Percentiles rank a stretch among this genome's conserved stretches.
Evolutionary conservation across 2,113 vertebrate species (phyloP).

Genomic region (Bambusicola thoracicus): DNA sequence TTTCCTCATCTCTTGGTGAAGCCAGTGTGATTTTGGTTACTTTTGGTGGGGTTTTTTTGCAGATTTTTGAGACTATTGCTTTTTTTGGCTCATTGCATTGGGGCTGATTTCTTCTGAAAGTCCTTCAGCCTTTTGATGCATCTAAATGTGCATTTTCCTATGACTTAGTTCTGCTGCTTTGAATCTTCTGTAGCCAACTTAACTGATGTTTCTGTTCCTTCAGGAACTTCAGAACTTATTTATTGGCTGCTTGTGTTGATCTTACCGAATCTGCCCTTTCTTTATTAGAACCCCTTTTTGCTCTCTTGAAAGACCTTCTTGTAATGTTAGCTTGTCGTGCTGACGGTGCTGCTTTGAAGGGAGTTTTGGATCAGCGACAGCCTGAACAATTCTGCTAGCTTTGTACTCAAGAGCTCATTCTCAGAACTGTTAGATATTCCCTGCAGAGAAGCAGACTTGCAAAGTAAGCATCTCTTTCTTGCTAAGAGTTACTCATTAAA

Average conservation of each 20-base stretch:
- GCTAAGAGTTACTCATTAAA: slow-evolving; percentile 60
- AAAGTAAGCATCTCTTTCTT: slow-evolving; percentile 63
- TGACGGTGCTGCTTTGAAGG: slow-evolving; percentile 55
- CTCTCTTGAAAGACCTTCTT: slow-evolving; percentile 40
- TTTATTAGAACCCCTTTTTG: neutral
- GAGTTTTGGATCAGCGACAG: slow-evolving; percentile 52
- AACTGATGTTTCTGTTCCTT: neutral
- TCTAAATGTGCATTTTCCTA: neutral
- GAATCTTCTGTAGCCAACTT: neutral
- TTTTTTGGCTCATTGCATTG: neutral
- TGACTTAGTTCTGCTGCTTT: slow-evolving; percentile 28
- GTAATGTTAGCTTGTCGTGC: slow-evolving; percentile 19
- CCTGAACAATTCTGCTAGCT: slow-evolving; percentile 56
- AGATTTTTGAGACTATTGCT: neutral
- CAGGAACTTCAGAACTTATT: slow-evolving; percentile 30
- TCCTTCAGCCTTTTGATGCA: neutral
- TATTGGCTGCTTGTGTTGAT: neutral
- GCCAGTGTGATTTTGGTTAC: neutral
- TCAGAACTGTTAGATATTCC: slow-evolving; percentile 49
- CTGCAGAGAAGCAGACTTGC: slow-evolving; percentile 62
- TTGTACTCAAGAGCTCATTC: slow-evolving; percentile 35
- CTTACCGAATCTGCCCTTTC: slow-evolving; percentile 16
- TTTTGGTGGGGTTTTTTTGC: neutral
- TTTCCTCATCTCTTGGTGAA: neutral
- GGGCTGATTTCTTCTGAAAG: neutral